Percentiles rank a stretch among this genome's conserved stretches.
These are phyloP conservation scores for Eupristina koningsbergeri DNA, from an alignment of 1,140 invertebrate genomes.

Conservation along the genomic window DNA sequence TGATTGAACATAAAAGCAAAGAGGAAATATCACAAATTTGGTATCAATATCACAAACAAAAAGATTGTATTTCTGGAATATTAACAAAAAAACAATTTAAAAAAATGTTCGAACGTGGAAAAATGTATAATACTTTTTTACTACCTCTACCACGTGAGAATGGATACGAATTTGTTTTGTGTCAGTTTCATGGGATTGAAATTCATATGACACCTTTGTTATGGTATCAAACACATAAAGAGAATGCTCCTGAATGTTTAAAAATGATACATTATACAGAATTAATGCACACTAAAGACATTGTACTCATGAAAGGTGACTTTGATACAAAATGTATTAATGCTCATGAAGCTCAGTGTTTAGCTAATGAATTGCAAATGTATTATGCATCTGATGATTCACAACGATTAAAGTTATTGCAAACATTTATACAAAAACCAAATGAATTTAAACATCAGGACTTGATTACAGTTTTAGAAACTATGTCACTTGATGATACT, in stretches of 20 bases:
- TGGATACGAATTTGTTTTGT: conserved; percentile 92
- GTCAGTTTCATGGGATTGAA: conserved; percentile 82
- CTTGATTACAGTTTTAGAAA: conserved; percentile 86
- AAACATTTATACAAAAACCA: conserved; percentile 82
- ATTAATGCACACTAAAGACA: conserved; percentile 81
- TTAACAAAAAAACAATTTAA: conserved; percentile 78
- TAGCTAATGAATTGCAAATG: conserved; percentile 89
- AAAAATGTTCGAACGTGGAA: conserved; percentile 75
- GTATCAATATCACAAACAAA: conserved; percentile 85
- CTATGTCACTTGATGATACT: conserved; percentile 73
- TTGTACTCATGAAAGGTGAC: conserved; percentile 91
- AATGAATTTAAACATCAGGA: conserved; percentile 88
- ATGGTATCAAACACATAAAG: conserved; percentile 91
- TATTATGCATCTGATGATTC: conserved; percentile 83
- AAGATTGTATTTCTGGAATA: conserved; percentile 82
- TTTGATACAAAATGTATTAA: conserved; percentile 87
- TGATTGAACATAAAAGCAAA: conserved; percentile 81
- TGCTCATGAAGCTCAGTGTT: conserved; percentile 85
- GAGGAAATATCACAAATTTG: conserved; percentile 86
- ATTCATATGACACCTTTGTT: conserved; percentile 91
- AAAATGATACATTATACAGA: conserved; percentile 89
- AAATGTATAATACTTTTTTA: conserved; percentile 82
- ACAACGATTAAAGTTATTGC: conserved; percentile 78
- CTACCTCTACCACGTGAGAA: conserved; percentile 86
- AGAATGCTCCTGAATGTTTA: conserved; percentile 92